Evolutionary conservation across 2,888 invertebrate genomes (phyloP), one percentile per base, ranked within the genome.

Genomic region (Cephalotes varians): DNA sequence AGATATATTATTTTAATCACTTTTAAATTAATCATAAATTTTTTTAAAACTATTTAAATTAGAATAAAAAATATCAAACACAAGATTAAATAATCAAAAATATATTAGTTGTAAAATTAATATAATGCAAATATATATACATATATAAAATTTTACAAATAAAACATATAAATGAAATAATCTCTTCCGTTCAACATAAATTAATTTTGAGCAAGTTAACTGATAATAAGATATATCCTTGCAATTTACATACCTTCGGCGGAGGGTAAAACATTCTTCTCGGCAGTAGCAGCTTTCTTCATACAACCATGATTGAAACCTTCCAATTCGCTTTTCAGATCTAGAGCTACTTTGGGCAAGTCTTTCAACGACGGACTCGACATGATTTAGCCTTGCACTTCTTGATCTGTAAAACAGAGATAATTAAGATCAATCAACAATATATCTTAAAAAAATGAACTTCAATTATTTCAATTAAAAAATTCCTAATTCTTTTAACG

Each of bases 251-350:
- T 95, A 99, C 99, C 98, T 97, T 98, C 98, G 91, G 98, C 98
- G 60, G 98, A 98, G 82, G 99, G 99, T 92, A 99, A 96, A 86
- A 98, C 96, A 84, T 98, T 98, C 95, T 99, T 99, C 94, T 99
- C 99, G 89, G 97, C 96, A 81, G 98, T 98, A 91, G 97, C 97
- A 10, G 98, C 98, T 93, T 98, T 98, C 94, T 98, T 98, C 95
- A 99, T 96, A 93, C 97, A 97, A 93, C 97, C 97, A 85, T 97
- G 96, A 95, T 98, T 98, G 96, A 99, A 99, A 72, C 97, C 97
- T 95, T 98, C 98, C 91, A 99, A 96, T 95, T 98, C 98, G 94
- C 97, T 97, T 95, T 98, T 98, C 88, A 98, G 96, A 95, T 98
- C 98, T 81, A 96, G 96, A 90, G 98, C 97, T 88, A 98, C 98